Evolutionary conservation across 2,888 invertebrate genomes (phyloP), one percentile per base, ranked within the genome.

Genomic region (Drosophila anceps): DNA sequence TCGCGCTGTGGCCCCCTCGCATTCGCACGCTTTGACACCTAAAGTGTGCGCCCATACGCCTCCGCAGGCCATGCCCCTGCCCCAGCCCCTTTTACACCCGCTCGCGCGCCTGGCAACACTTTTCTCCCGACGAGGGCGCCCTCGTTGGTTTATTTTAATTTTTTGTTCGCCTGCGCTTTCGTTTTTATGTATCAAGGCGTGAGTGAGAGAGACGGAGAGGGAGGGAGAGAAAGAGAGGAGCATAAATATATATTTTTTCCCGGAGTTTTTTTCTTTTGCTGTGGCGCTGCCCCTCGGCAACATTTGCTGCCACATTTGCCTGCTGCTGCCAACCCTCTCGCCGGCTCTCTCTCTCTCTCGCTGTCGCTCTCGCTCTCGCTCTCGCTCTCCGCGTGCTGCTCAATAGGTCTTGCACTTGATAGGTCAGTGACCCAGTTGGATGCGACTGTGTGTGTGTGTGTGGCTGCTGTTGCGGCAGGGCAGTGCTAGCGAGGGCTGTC

Each of bases 381-480:
- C 41, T n/a, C 10, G 8, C 41, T 8, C 65, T 68, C 15, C 58
- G 72, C 62, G 63, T 63, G 73, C 77, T 84, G 81, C 85, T 86
- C 90, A 90, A 90, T 85, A 90, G 90, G 85, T 89, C 90, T 85
- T 88, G 76, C 91, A 92, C 92, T 91, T 91, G 91, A 91, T 91
- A 91, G 91, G 91, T 91, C 91, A 91, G 90, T 91, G 91, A 91
- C 91, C 91, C 82, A 91, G 82, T 91, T 81, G 54, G 13, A 48
- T 62, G 66, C 54, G 35, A 31, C 33, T 79, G 70, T 70, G 66
- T 57, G 53, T 53, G 37, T 39, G 54, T 2, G 39, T 54, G 54
- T 27, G 41, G 41, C 31, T 55, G 50, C 60, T 73, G 71, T 81
- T 87, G 82, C 31, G 89, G 70, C 76, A 84, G 80, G 88, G 82